Base-by-base conservation (phyloP, 2,888 invertebrate genomes). In the Cerceris ruficornis region DNA sequence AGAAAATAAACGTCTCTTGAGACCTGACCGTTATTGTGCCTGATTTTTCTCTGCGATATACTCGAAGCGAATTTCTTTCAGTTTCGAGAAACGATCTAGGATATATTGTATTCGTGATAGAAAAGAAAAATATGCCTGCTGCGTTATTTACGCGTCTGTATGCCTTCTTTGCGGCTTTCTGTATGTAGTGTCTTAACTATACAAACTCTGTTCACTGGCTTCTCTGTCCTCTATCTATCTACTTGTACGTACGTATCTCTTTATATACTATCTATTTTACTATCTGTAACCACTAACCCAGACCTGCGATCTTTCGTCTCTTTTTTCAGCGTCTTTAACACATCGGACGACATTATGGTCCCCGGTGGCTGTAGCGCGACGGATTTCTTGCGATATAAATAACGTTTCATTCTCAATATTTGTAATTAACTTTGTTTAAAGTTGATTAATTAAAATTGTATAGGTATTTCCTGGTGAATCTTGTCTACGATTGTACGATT, bases 191-290 rank as follows among this genome's bases (percentile, higher is more conserved):
- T 71, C 80, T 77, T 83, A 68, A 50, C 75, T 88, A 83, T 84
- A 87, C 87, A 83, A 84, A 86, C 85, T 85, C 86, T 88, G 84
- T 87, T 85, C 86, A 87, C 87, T 82, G 89, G 90, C 88, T 88
- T 90, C 86, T 90, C 88, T 86, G 87, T 87, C 28, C 76, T 83
- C 78, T 84, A n/a, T 62, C 62, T 50, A 69, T 70, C 73, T 77
- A 73, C 79, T 74, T 61, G 83, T 89, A 92, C 91, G 92, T 92
- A 92, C 90, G 90, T 92, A 91, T 88, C 85, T 88, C 82, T 88
- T 28, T 28, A 28, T 86, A 77, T 69, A 83, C 77, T 83, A 83
- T 81, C 86, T 80, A 86, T 88, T 82, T 66, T 89, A 28, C 28
- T 84, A 82, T 81, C 82, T 80, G 69, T 84, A 77, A 54, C 65